Evolutionary conservation across 2,113 vertebrate species (phyloP).

Genomic region (Prunella fulvescens): DNA sequence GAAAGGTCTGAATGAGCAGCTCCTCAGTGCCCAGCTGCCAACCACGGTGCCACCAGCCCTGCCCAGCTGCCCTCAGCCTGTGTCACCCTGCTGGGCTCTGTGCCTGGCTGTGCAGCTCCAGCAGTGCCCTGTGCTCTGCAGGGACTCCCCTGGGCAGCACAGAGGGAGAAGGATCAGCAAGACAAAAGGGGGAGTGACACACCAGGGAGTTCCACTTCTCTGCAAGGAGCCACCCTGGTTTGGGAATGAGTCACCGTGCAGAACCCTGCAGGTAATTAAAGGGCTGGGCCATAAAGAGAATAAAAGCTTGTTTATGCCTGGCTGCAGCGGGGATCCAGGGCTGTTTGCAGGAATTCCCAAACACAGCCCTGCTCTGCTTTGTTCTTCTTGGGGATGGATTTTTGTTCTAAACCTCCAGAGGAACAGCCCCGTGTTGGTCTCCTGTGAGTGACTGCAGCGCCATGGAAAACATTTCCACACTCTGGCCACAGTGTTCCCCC

Average conservation of each 20-base stretch:
- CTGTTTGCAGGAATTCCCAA: not conserved
- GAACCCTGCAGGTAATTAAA: not conserved
- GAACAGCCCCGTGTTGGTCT: not conserved
- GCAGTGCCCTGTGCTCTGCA: not conserved
- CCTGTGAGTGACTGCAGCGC: not conserved
- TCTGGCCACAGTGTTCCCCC: not conserved
- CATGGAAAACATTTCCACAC: not conserved
- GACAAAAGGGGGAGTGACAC: not conserved
- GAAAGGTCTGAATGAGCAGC: not conserved
- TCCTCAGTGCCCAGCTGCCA: not conserved
- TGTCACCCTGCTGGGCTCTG: not conserved
- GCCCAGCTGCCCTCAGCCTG: not conserved
- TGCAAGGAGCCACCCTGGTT: not conserved
- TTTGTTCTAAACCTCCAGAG: not conserved
- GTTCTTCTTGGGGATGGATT: not conserved
- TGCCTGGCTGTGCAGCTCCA: not conserved
- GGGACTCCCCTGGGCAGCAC: accelerated
- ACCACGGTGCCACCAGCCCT: accelerated
- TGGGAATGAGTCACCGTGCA: not conserved
- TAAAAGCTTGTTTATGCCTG: not conserved
- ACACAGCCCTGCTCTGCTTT: not conserved
- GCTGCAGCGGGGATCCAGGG: not conserved
- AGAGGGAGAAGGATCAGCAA: not conserved
- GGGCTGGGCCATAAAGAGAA: not conserved
- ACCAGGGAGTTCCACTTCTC: not conserved